Percentiles rank a stretch among this genome's conserved stretches.
These are phyloP conservation scores for Glaucopsyche alexis DNA, from an alignment of 2,888 invertebrate species.

Conservation along the genomic window DNA sequence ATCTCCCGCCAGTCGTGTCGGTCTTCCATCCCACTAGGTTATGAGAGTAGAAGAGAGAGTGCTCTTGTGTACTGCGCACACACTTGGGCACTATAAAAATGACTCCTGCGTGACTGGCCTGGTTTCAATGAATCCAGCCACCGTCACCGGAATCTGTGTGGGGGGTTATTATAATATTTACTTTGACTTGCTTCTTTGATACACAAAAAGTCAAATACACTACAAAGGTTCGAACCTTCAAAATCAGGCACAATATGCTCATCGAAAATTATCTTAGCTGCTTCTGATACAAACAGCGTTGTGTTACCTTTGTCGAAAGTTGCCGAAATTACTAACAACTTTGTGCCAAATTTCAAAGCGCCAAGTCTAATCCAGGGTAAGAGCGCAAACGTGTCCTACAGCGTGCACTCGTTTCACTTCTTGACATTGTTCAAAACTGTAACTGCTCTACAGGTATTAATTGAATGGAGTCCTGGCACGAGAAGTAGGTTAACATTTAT, in stretches of 20 bases:
- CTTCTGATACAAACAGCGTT: constrained; percentile 5
- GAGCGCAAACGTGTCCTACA: constrained; percentile 55
- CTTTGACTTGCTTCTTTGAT: no score
- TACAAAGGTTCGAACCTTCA: background rate
- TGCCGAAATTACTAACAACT: constrained; percentile 39
- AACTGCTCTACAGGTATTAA: constrained; percentile 30
- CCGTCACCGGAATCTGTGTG: no score
- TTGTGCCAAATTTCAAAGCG: constrained; percentile 43
- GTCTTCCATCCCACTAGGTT: no score
- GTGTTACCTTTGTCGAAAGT: constrained; percentile 36
- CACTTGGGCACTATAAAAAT: no score
- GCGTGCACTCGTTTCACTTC: constrained; percentile 53
- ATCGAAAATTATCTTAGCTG: constrained; percentile 10
- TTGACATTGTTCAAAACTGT: constrained; percentile 56
- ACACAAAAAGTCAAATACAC: no score
- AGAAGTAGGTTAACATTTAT: background rate
- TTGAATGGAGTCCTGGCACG: constrained; percentile 23
- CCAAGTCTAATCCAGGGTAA: constrained; percentile 47
- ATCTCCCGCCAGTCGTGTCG: no score
- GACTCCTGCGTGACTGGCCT: no score
- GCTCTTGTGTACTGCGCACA: no score
- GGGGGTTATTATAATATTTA: no score
- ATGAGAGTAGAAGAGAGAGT: no score
- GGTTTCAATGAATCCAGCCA: no score
- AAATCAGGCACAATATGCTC: background rate